A percentile compares a stretch with the other conserved stretches of the same genome.
These are phyloP conservation scores for Bergia puertoricense DNA, from an alignment of 92 coral and sea anemone genomes.

Conservation along the genomic window DNA sequence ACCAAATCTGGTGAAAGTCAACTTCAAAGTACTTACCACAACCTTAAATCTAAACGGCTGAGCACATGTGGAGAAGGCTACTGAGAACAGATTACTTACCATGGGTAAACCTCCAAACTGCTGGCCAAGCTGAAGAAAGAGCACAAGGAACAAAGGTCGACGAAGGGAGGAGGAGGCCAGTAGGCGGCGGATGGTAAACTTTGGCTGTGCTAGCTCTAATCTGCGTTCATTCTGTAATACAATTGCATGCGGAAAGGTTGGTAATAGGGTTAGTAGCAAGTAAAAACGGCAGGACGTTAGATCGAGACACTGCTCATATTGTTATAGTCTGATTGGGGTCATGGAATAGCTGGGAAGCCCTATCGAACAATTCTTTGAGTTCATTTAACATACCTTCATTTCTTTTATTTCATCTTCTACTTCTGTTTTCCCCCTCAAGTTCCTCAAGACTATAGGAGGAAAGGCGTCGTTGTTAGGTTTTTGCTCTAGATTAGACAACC, in stretches of 20 bases:
- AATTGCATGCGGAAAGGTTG: background rate
- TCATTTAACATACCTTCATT: conserved; percentile 8
- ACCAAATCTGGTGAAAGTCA: too few relatives aligned
- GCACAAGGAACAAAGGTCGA: conserved; percentile 31
- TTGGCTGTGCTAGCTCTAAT: conserved; percentile 27
- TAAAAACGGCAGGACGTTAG: background rate
- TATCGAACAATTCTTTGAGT: background rate
- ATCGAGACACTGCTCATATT: too few relatives aligned
- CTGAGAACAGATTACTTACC: conserved; percentile 2
- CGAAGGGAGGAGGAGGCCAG: conserved; percentile 29
- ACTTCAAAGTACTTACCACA: too few relatives aligned
- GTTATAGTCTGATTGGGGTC: too few relatives aligned
- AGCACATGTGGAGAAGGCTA: background rate
- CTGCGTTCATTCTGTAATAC: conserved; percentile 4
- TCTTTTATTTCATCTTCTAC: conserved; percentile 26
- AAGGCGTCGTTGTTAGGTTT: background rate
- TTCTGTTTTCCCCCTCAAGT: conserved; percentile 9
- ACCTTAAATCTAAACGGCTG: background rate
- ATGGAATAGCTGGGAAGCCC: too few relatives aligned
- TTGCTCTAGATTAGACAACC: background rate
- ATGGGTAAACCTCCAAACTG: conserved; percentile 37
- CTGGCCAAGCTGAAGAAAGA: conserved; percentile 18
- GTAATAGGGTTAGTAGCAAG: background rate
- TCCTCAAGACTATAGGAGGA: conserved; percentile 13
- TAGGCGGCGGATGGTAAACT: conserved; percentile 12